These are phyloP conservation scores for Phasianus colchicus DNA, from an alignment of 2,113 vertebrate genomes.

Conservation along the genomic window DNA sequence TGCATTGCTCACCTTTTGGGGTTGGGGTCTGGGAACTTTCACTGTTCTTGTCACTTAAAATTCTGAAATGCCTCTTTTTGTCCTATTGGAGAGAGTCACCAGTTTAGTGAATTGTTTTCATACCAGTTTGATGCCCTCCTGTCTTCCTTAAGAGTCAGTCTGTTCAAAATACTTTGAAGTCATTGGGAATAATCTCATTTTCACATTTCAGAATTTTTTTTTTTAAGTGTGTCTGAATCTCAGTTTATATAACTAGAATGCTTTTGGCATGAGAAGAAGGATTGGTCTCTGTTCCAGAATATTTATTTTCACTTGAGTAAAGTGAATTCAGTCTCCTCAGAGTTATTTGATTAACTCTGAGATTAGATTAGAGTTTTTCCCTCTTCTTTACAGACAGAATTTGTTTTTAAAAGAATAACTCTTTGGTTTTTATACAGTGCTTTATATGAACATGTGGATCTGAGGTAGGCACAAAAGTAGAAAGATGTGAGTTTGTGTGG, in stretches of 20 bases:
- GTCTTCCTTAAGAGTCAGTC: not conserved
- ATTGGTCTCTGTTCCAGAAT: not conserved
- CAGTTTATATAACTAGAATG: not conserved
- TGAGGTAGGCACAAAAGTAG: not conserved
- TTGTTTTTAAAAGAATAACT: not conserved
- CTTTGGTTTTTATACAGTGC: not conserved
- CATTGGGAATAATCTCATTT: not conserved
- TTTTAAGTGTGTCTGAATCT: not conserved
- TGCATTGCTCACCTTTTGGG: rapidly evolving
- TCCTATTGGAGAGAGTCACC: not conserved
- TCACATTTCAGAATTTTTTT: not conserved
- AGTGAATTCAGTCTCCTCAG: not conserved
- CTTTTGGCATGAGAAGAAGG: not conserved
- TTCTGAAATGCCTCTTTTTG: not conserved
- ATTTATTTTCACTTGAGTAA: not conserved
- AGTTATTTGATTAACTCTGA: not conserved
- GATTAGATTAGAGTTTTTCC: not conserved
- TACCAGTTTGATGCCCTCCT: not conserved
- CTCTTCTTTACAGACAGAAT: not conserved
- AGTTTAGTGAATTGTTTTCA: not conserved
- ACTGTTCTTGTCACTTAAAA: not conserved
- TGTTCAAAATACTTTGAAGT: not conserved
- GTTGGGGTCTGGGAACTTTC: not conserved
- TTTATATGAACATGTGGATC: not conserved
- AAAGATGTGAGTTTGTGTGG: not conserved